Percentiles rank a stretch among this genome's conserved stretches.
Evolutionary conservation across 1,140 invertebrate species (phyloP).

Genomic region (Bombus sibiricus): DNA sequence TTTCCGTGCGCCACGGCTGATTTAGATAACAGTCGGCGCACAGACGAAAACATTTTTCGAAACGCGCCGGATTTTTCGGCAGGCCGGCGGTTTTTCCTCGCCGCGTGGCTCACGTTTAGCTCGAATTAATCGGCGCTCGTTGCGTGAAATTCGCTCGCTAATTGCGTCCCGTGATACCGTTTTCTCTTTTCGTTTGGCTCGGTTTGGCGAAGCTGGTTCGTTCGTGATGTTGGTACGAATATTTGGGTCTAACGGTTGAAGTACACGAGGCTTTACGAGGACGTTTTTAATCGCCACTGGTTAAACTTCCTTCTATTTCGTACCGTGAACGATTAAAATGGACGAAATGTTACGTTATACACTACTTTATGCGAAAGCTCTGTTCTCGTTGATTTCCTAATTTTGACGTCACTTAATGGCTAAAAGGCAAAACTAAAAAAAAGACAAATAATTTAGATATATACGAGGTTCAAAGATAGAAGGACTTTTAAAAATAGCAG

Average conservation of each 20-base stretch:
- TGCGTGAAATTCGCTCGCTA: conserved; percentile 28
- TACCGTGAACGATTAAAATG: not conserved
- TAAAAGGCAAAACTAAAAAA: not conserved
- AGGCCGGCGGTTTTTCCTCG: not conserved
- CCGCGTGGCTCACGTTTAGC: no score
- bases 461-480: no score
- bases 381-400: not conserved
- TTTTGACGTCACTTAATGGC: not conserved
- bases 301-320: not conserved
- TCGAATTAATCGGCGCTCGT: conserved; percentile 42
- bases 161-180: not conserved
- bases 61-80: conserved; percentile 12
- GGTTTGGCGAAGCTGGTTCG: not conserved
- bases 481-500: not conserved
- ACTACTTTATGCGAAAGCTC: not conserved
- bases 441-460: not conserved
- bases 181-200: not conserved
- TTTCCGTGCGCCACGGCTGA: conserved; percentile 27
- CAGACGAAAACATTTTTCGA: conserved; percentile 51
- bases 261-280: not conserved
- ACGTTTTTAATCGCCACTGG: not conserved
- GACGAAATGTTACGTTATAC: not conserved
- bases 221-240: not conserved
- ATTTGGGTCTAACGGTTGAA: not conserved
- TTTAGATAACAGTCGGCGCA: conserved; percentile 51